Conservation (phyloP, 2,113 vertebrate genomes). For the Rhizomys pruinosus region DNA sequence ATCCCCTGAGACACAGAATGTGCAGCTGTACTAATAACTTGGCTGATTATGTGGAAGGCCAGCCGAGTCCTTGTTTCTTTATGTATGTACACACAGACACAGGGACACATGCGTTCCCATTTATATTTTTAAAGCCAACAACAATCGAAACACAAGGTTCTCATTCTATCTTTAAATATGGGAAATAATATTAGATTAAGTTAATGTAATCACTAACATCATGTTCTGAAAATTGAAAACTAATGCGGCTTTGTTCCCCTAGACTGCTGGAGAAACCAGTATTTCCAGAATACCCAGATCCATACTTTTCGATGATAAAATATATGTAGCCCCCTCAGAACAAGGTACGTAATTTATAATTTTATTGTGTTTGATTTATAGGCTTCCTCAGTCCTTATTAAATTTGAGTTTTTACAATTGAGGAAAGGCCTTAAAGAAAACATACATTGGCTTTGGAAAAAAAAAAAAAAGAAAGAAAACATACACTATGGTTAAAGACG, state of each 20-base stretch:
- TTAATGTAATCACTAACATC: constrained; percentile 82
- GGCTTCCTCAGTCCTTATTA: constrained; percentile 86
- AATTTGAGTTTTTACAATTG: constrained; percentile 85
- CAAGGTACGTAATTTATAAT: constrained; percentile 88
- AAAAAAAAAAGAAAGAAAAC: too few species aligned
- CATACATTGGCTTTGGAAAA: too few species aligned
- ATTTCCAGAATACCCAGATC: constrained; percentile 69
- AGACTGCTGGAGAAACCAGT: constrained; percentile 68
- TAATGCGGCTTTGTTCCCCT: constrained; percentile 74
- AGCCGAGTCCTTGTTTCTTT: constrained; percentile 68
- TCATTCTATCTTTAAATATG: constrained; percentile 81
- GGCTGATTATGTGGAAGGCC: constrained; percentile 73
- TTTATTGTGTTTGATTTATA: constrained; percentile 87
- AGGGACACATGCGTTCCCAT: constrained; percentile 48
- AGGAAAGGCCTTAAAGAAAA: constrained; percentile 86
- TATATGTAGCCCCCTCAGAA: constrained; percentile 73
- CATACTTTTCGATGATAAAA: constrained; percentile 74
- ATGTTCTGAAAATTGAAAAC: constrained; percentile 82
- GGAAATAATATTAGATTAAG: constrained; percentile 83
- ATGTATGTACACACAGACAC: constrained; percentile 11
- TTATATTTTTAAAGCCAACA: constrained; percentile 76
- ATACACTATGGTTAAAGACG: constrained; percentile 85
- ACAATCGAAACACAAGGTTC: constrained; percentile 81
- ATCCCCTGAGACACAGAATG: constrained; percentile 76
- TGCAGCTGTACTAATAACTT: constrained; percentile 82